These are phyloP conservation scores for Enteromius trimaculatus DNA, from an alignment of 2,797 vertebrate genomes.

Conservation along the genomic window DNA sequence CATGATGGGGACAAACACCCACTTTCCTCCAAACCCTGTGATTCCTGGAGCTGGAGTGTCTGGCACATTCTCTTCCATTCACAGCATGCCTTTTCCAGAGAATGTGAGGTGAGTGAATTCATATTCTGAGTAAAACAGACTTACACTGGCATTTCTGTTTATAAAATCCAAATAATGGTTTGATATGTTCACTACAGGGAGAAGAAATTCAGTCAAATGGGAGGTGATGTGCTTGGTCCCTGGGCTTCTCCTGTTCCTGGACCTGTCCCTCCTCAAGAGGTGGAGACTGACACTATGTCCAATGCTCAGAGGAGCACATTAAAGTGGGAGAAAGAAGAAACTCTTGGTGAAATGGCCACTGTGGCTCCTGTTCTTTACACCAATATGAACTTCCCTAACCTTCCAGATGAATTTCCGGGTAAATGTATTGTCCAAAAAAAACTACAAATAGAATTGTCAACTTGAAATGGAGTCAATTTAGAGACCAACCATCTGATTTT, in stretches of 20 bases:
- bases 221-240: constrained; percentile 73
- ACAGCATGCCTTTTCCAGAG: constrained; percentile 78
- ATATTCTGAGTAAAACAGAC: background rate
- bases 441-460: background rate
- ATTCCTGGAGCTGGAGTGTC: constrained; percentile 72
- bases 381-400: constrained; percentile 91
- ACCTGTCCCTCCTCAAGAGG: constrained; percentile 58
- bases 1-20: constrained; percentile 81
- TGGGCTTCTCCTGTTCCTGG: constrained; percentile 68
- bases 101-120: constrained; percentile 73
- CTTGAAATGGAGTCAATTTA: background rate
- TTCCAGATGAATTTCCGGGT: constrained; percentile 92
- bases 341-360: constrained; percentile 92
- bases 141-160: background rate
- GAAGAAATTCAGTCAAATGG: constrained; percentile 81
- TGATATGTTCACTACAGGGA: constrained; percentile 71
- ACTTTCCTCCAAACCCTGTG: constrained; percentile 75
- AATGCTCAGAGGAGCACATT: constrained; percentile 90
- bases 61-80: constrained; percentile 77
- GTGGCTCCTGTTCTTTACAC: constrained; percentile 97
- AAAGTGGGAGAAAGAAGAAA: constrained; percentile 98
- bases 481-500: constrained; percentile 29
- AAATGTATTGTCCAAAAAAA: constrained; percentile 6
- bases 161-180: background rate
- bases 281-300: constrained; percentile 85